phyloP scores from a whole-genome alignment of 2,888 invertebrate species.

The Branchipolynoe longqiensis region DNA sequence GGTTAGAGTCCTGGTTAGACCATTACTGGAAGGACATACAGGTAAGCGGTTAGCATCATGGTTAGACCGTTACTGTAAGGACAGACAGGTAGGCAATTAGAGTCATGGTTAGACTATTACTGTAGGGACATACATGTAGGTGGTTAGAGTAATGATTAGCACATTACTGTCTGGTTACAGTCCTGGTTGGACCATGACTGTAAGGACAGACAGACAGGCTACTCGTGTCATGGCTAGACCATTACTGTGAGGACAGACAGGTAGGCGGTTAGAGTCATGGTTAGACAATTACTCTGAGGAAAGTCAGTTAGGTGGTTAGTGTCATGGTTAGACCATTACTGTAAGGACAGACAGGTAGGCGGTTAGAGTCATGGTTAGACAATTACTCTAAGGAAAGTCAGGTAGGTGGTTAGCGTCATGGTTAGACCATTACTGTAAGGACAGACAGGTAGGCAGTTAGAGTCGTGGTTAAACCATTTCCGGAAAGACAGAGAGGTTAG shows the following conservation, averaged over 20 bases:
- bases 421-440: not conserved
- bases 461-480: not conserved
- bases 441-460: not conserved
- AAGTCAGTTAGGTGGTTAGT: slow-evolving; percentile 96
- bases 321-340: slow-evolving; percentile 98
- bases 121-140: slow-evolving; percentile 95
- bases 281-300: slow-evolving; percentile 98
- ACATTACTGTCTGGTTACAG: no score
- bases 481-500: not conserved
- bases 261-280: slow-evolving; percentile 86
- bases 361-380: slow-evolving; percentile 87
- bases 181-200: not conserved
- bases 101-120: slow-evolving; percentile 98
- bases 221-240: no score
- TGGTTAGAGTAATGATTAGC: not conserved
- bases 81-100: slow-evolving; percentile 81
- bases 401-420: no score
- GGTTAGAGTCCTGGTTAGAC: not conserved
- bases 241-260: not conserved
- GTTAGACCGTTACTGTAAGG: not conserved
- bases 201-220: not conserved
- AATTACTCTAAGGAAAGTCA: slow-evolving; percentile 97
- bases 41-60: no score
- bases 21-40: not conserved
- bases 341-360: slow-evolving; percentile 94